phyloP scores from a whole-genome alignment of 2,797 vertebrate species.

The Syndactyla subalaris region DNA sequence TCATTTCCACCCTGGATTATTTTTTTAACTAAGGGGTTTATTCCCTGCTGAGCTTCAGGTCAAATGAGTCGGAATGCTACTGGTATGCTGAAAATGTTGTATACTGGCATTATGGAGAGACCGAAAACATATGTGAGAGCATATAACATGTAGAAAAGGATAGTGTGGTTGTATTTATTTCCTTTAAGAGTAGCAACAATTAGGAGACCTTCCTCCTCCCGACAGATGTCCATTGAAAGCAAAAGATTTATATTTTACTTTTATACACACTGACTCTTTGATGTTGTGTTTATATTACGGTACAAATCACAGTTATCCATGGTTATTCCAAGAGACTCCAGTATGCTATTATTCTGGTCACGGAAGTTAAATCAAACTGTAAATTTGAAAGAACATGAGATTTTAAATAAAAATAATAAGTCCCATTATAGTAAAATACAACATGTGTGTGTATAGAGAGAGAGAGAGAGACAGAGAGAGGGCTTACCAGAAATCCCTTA shows the following conservation, averaged over 20 bases:
- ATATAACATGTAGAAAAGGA: neutral
- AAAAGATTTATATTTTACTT: neutral
- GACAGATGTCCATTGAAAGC: neutral
- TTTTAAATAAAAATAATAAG: neutral
- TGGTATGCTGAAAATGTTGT: neutral
- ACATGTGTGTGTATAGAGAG: neutral
- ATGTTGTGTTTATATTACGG: neutral
- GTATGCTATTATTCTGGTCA: neutral
- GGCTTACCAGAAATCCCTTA: neutral
- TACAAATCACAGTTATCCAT: neutral
- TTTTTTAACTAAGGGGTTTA: neutral
- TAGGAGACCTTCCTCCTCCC: neutral
- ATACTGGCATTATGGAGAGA: neutral
- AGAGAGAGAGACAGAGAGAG: too few relatives aligned
- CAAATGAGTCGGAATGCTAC: neutral
- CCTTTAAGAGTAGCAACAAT: neutral
- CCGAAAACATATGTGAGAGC: neutral
- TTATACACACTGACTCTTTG: neutral
- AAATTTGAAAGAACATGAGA: neutral
- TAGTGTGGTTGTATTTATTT: neutral
- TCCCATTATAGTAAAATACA: neutral
- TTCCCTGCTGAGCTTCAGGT: neutral
- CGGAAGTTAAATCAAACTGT: neutral
- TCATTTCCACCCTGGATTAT: neutral
- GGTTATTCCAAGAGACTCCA: neutral